Percentiles rank a stretch among this genome's conserved stretches.
phyloP scores from a whole-genome alignment of 2,113 vertebrate genomes.

The Sus scrofa region DNA sequence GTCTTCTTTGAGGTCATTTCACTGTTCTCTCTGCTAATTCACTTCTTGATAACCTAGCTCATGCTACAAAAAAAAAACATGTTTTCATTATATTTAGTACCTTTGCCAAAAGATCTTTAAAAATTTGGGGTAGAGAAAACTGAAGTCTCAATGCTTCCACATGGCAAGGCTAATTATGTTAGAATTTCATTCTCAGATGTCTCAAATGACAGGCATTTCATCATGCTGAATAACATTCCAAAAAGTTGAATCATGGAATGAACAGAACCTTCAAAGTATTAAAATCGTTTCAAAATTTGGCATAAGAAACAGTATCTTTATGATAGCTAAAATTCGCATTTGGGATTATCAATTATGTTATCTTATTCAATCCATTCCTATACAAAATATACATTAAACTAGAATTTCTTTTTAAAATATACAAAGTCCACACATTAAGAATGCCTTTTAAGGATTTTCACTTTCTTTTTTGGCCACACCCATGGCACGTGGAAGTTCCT shows the following conservation, averaged over 20 bases:
- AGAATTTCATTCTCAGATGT: slow-evolving; percentile 3
- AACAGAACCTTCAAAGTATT: not conserved
- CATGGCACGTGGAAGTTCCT: too few relatives aligned
- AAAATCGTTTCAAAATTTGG: not conserved
- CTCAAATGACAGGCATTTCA: slow-evolving; percentile 16
- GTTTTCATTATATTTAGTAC: not conserved
- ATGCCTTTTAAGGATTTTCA: not conserved
- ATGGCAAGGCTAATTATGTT: not conserved
- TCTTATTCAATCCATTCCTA: not conserved
- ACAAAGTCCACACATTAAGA: not conserved
- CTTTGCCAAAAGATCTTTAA: not conserved
- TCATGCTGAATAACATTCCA: not conserved
- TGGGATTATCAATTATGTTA: not conserved
- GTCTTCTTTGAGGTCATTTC: not conserved
- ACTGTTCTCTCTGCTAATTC: not conserved
- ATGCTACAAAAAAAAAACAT: not conserved
- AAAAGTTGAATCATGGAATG: not conserved
- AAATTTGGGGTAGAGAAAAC: not conserved
- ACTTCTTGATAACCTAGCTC: slow-evolving; percentile 11
- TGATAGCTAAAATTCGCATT: not conserved
- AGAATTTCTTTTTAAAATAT: not conserved
- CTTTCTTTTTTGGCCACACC: too few relatives aligned
- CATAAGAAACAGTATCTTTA: not conserved
- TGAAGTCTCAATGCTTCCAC: not conserved
- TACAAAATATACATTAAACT: not conserved